A percentile compares a stretch with the other conserved stretches of the same genome.
Conservation (phyloP, 2,888 invertebrate species). For the Heliconius erato region DNA sequence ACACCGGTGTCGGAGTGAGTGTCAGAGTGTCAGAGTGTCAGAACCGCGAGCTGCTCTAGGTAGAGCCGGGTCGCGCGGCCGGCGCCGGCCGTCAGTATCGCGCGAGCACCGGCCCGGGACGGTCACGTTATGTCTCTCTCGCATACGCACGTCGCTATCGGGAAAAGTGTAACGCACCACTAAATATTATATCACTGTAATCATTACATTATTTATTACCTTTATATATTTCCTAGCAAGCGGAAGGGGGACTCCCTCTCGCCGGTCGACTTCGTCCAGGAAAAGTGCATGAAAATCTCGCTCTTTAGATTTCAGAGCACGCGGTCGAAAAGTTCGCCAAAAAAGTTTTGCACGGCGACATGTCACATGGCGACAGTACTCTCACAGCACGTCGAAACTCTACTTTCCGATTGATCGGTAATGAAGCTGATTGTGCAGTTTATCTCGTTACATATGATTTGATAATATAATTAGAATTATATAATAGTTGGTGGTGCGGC, state of each 20-base stretch:
- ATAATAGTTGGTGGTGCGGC: slow-evolving; percentile 61
- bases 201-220: slow-evolving; percentile 45
- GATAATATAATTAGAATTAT: slow-evolving; percentile 21
- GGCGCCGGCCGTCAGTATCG: slow-evolving; percentile 69
- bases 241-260: slow-evolving; percentile 55
- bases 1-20: background rate
- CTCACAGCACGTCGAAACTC: slow-evolving; percentile 71
- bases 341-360: slow-evolving; percentile 72
- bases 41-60: background rate
- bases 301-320: slow-evolving; percentile 68
- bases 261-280: slow-evolving; percentile 83
- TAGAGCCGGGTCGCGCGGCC: slow-evolving; percentile 63
- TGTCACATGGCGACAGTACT: slow-evolving; percentile 75
- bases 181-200: slow-evolving; percentile 56
- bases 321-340: slow-evolving; percentile 71
- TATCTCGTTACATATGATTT: background rate
- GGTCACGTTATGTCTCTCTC: slow-evolving; percentile 72
- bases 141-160: slow-evolving; percentile 67
- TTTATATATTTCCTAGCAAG: background rate
- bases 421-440: background rate
- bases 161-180: slow-evolving; percentile 51
- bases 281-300: slow-evolving; percentile 77
- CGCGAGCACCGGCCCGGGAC: slow-evolving; percentile 70
- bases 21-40: background rate
- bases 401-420: slow-evolving; percentile 64